These are phyloP conservation scores for Strigamia crassipes DNA, from an alignment of 2,888 invertebrate species.

Conservation along the genomic window DNA sequence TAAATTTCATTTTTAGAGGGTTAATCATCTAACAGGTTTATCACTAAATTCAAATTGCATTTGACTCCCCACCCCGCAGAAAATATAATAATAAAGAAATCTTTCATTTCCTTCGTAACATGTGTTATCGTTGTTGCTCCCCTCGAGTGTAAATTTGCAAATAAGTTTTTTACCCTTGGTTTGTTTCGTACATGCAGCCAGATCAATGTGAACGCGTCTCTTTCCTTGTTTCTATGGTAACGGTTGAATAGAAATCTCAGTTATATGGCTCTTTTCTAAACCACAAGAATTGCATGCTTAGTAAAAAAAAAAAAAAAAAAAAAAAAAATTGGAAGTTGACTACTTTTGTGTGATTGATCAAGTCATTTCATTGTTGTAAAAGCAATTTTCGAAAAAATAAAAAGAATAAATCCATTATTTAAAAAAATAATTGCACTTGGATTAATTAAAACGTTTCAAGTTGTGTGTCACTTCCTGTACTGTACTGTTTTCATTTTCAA, in stretches of 20 bases:
- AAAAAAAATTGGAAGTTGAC: neutral
- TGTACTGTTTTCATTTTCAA: neutral
- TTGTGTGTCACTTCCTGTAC: neutral
- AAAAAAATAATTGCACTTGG: no score
- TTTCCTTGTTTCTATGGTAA: slow-evolving; percentile 28
- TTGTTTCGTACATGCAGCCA: slow-evolving; percentile 9
- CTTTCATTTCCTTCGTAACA: neutral
- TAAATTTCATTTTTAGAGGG: neutral
- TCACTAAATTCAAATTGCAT: slow-evolving; percentile 13
- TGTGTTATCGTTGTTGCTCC: neutral
- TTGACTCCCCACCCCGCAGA: neutral
- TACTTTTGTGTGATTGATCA: neutral
- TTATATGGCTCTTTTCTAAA: neutral
- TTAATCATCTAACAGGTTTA: neutral
- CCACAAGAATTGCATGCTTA: neutral
- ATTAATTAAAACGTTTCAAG: neutral
- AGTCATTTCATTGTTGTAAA: neutral
- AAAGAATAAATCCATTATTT: no score
- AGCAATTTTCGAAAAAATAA: neutral
- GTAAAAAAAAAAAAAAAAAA: neutral
- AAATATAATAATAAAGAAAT: neutral
- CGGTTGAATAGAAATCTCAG: slow-evolving; percentile 2
- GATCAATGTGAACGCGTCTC: slow-evolving; percentile 8
- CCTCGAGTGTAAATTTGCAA: slow-evolving; percentile 12
- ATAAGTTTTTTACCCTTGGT: neutral